A percentile compares a stretch with the other conserved stretches of the same genome.
These are phyloP conservation scores for Hiodon alosoides DNA, from an alignment of 2,113 vertebrate genomes.

Conservation along the genomic window DNA sequence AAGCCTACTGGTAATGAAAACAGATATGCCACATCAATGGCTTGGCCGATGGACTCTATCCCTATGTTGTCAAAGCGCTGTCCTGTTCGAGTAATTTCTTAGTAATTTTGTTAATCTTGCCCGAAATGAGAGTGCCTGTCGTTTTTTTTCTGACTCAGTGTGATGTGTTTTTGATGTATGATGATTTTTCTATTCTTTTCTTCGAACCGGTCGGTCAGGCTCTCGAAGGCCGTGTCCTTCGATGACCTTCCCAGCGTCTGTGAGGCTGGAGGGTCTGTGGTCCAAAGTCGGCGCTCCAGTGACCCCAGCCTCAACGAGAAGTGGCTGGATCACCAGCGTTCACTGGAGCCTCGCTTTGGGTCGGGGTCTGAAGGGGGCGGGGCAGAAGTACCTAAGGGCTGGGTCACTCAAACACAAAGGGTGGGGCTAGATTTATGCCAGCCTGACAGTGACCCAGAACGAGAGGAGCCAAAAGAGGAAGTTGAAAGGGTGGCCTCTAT, in stretches of 20 bases:
- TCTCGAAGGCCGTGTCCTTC: slow-evolving; percentile 91
- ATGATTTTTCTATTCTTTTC: slow-evolving; percentile 11
- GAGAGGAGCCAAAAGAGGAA: not conserved
- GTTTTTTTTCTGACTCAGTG: no score
- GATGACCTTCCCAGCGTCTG: slow-evolving; percentile 87
- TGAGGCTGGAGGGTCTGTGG: slow-evolving; percentile 68
- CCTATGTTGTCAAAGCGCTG: no score
- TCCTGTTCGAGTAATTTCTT: no score
- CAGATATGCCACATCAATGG: no score
- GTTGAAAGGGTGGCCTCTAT: slow-evolving; percentile 31
- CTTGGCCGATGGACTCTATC: no score
- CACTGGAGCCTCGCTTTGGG: slow-evolving; percentile 78
- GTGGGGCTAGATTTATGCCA: slow-evolving; percentile 36
- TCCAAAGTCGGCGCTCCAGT: slow-evolving; percentile 83
- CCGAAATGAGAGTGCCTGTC: not conserved
- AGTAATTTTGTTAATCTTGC: no score
- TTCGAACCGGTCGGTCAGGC: slow-evolving; percentile 58
- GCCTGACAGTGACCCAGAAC: slow-evolving; percentile 22
- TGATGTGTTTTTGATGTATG: no score
- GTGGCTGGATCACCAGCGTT: slow-evolving; percentile 90
- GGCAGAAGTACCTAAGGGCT: slow-evolving; percentile 49
- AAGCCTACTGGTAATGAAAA: no score
- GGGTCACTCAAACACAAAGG: slow-evolving; percentile 30
- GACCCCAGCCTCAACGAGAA: slow-evolving; percentile 93
- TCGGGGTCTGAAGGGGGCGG: slow-evolving; percentile 61